Conservation (phyloP, 2,888 invertebrate genomes). For the Habrosyne pyritoides region DNA sequence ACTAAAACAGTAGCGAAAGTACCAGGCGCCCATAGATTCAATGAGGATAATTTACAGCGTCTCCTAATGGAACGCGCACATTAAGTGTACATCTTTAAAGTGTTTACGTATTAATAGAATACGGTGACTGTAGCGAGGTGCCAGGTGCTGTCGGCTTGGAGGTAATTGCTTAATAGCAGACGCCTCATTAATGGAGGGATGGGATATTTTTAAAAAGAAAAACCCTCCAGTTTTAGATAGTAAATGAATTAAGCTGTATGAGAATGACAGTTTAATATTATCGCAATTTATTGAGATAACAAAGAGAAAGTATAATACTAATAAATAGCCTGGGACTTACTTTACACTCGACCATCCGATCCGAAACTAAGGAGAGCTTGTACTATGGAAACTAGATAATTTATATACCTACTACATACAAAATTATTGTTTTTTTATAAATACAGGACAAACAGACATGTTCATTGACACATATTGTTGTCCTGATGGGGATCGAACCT, state of each 20-base stretch:
- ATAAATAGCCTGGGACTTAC: too few relatives aligned
- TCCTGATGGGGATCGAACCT: too few relatives aligned
- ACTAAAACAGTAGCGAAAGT: conserved; percentile 43
- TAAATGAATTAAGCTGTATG: neutral
- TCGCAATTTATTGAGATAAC: neutral
- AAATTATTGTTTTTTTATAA: too few relatives aligned
- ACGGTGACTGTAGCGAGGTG: conserved; percentile 39
- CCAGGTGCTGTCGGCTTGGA: conserved; percentile 67
- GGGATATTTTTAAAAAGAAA: conserved; percentile 49
- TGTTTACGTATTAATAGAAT: conserved; percentile 80
- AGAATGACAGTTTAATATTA: neutral
- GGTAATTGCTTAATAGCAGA: conserved; percentile 69
- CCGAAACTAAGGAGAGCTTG: too few relatives aligned
- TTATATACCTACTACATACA: too few relatives aligned
- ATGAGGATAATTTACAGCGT: conserved; percentile 76
- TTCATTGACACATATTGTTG: too few relatives aligned
- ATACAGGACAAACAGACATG: too few relatives aligned
- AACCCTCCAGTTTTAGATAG: neutral
- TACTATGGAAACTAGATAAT: too few relatives aligned
- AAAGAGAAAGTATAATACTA: neutral
- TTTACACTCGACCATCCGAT: too few relatives aligned
- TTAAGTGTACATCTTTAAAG: conserved; percentile 70
- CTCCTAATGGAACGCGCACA: conserved; percentile 77
- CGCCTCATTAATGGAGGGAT: conserved; percentile 51
- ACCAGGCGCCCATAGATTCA: conserved; percentile 61